phyloP scores from a whole-genome alignment of 2,888 invertebrate species.

The Rhingia rostrata region DNA sequence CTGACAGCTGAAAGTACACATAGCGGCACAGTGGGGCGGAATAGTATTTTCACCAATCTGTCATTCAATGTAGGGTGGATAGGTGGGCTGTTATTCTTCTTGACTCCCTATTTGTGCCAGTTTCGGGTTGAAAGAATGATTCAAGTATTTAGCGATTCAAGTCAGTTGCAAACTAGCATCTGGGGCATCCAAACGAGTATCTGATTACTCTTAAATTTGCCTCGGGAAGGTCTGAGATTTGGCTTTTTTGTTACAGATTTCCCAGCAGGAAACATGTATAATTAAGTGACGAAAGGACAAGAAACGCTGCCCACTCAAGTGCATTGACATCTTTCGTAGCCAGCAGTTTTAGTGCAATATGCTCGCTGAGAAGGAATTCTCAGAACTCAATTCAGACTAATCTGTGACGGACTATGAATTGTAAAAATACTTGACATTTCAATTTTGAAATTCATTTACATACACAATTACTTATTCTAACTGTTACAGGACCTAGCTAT shows the following conservation, averaged over 20 bases:
- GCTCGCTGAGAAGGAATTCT: slow-evolving; percentile 81
- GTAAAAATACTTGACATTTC: slow-evolving; percentile 3
- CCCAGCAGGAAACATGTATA: slow-evolving; percentile 83
- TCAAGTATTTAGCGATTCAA: slow-evolving; percentile 33
- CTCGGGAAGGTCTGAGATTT: slow-evolving; percentile 84
- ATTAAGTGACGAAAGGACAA: slow-evolving; percentile 83
- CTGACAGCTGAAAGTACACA: slow-evolving; percentile 33
- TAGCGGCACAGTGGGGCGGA: slow-evolving; percentile 9
- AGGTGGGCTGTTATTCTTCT: slow-evolving; percentile 27
- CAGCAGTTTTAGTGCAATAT: slow-evolving; percentile 83
- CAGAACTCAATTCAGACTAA: slow-evolving; percentile 84
- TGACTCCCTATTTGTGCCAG: too few relatives aligned
- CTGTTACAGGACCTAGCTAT: too few relatives aligned
- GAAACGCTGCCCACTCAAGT: slow-evolving; percentile 79
- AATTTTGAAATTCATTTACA: too few relatives aligned
- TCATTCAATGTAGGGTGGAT: slow-evolving; percentile 81
- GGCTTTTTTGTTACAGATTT: slow-evolving; percentile 79
- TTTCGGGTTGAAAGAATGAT: too few relatives aligned
- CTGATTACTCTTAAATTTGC: slow-evolving; percentile 81
- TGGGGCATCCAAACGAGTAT: slow-evolving; percentile 83
- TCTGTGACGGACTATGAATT: slow-evolving; percentile 82
- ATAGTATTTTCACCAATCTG: neutral
- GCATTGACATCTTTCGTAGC: slow-evolving; percentile 83
- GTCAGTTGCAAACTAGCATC: slow-evolving; percentile 83
- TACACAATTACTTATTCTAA: too few relatives aligned